A percentile compares a stretch with the other conserved stretches of the same genome.
These are phyloP conservation scores for Ptiloglossa arizonensis DNA, from an alignment of 1,140 invertebrate species.

Conservation along the genomic window DNA sequence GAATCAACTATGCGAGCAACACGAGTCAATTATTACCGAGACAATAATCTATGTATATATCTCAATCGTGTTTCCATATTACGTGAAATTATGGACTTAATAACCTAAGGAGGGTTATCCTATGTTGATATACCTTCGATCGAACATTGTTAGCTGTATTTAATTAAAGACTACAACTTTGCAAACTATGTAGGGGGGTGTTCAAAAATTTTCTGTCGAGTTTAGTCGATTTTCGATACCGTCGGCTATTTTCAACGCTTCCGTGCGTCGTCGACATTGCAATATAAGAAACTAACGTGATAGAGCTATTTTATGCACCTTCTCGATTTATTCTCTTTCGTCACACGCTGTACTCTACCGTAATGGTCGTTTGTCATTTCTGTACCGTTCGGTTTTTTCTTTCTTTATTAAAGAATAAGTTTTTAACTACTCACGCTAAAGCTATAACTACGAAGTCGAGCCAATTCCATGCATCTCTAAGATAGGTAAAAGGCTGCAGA, in stretches of 20 bases:
- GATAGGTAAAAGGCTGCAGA: slow-evolving; percentile 99
- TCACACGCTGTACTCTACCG: slow-evolving; percentile 46
- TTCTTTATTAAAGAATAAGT: slow-evolving; percentile 65
- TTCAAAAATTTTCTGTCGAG: too few relatives aligned
- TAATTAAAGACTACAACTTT: too few relatives aligned
- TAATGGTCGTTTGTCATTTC: background rate
- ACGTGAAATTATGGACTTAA: background rate
- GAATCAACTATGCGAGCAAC: background rate
- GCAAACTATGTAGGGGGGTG: too few relatives aligned
- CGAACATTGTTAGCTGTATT: background rate
- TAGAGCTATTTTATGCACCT: background rate
- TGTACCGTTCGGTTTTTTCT: background rate
- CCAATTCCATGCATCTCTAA: slow-evolving; percentile 99
- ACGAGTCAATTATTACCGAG: background rate
- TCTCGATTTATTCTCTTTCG: slow-evolving; percentile 24
- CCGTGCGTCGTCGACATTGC: too few relatives aligned
- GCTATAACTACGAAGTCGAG: slow-evolving; percentile 99
- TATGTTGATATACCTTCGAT: background rate
- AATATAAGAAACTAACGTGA: too few relatives aligned
- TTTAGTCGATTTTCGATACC: background rate
- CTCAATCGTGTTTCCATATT: background rate
- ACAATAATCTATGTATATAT: background rate
- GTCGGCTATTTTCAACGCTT: too few relatives aligned
- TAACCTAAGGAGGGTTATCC: background rate
- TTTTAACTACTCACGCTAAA: slow-evolving; percentile 96